Evolutionary conservation across 1,140 invertebrate genomes (phyloP).

Genomic region (Harlomillsia oculata): DNA sequence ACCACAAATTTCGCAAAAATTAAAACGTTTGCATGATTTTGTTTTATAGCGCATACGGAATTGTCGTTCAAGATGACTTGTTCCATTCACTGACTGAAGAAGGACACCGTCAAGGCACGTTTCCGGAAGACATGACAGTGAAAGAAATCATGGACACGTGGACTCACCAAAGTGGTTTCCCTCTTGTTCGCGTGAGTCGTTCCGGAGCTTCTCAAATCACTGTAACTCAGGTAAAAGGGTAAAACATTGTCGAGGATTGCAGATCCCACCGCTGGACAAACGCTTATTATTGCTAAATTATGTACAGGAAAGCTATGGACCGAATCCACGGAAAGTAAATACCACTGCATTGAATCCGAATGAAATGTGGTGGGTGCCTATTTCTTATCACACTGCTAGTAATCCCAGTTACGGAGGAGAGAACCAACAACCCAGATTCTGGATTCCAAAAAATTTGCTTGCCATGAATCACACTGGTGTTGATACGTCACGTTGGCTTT

Average conservation of each 20-base stretch:
- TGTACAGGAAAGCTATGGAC: constrained; percentile 4
- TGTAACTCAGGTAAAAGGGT: not conserved
- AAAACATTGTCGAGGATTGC: not conserved
- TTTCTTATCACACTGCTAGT: constrained; percentile 45
- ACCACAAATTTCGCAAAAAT: too few species aligned
- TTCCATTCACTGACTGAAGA: constrained; percentile 53
- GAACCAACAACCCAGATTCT: constrained; percentile 54
- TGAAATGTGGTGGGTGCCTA: constrained; percentile 47
- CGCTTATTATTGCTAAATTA: not conserved
- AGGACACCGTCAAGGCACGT: constrained; percentile 37
- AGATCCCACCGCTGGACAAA: not conserved
- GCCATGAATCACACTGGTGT: not conserved
- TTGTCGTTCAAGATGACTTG: constrained; percentile 59
- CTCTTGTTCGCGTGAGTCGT: constrained; percentile 50
- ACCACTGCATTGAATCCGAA: constrained; percentile 41
- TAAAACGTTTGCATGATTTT: not conserved
- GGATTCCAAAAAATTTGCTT: constrained; percentile 41
- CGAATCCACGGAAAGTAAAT: not conserved
- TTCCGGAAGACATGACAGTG: constrained; percentile 39
- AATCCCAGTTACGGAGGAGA: constrained; percentile 47
- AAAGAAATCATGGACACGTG: constrained; percentile 68
- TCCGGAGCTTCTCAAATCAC: not conserved
- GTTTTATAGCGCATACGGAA: constrained; percentile 48
- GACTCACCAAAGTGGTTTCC: constrained; percentile 71
- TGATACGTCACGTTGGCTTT: constrained; percentile 1